phyloP scores from a whole-genome alignment of 2,113 vertebrate genomes.

The Pteronura brasiliensis region DNA sequence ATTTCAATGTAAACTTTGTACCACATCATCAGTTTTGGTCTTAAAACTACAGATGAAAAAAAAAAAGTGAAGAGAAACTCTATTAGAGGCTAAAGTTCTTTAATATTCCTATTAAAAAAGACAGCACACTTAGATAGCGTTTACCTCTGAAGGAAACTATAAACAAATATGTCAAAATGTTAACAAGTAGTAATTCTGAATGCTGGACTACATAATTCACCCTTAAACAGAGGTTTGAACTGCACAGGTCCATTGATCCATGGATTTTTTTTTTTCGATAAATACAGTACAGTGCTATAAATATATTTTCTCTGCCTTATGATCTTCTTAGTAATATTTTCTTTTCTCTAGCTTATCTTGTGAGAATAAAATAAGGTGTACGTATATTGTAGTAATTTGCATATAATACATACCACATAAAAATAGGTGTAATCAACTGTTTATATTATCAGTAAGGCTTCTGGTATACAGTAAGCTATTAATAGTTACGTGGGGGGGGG shows the following conservation, averaged over 20 bases:
- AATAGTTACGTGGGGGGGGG: background rate
- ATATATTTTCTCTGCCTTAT: background rate
- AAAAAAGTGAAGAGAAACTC: background rate
- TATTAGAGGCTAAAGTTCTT: background rate
- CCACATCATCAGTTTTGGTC: constrained; percentile 80
- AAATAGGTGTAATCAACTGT: background rate
- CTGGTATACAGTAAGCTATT: background rate
- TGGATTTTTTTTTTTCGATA: background rate
- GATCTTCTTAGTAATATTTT: background rate
- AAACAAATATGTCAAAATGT: background rate
- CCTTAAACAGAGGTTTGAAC: background rate
- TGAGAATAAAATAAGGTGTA: background rate
- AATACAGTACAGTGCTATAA: background rate
- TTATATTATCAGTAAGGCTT: background rate
- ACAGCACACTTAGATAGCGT: background rate
- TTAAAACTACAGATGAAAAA: constrained; percentile 88
- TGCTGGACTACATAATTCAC: background rate
- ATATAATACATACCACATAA: background rate
- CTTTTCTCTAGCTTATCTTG: background rate
- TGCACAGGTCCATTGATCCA: background rate
- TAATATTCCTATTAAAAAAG: background rate
- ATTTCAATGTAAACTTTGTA: constrained; percentile 85
- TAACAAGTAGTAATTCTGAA: background rate
- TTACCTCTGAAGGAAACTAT: background rate
- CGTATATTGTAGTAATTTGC: background rate